Evolutionary conservation across 1,140 invertebrate genomes (phyloP), one percentile per base, ranked within the genome.

Genomic region (Proctacanthus coquilletti): DNA sequence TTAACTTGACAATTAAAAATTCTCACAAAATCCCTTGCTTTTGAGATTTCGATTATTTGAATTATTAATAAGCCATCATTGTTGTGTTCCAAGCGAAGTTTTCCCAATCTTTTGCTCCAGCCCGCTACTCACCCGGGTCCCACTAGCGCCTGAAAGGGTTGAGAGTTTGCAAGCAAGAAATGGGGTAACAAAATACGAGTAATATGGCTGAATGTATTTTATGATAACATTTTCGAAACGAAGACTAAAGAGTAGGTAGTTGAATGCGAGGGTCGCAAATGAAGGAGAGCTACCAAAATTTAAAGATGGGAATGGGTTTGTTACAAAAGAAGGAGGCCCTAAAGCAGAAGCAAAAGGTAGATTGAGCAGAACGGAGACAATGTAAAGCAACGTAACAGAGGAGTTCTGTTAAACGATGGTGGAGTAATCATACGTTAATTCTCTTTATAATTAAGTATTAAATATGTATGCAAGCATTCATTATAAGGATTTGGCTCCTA

Each of bases 391-490:
- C 23, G 13, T 27, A 27, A 27, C 13, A 27, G 23, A 27, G 13
- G 23, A 19, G 13, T 36, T 4, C 13, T 18, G 18, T 36, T 36
- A 5, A 15, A 6, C 18, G 33, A 34, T 11, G 4, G n/a, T 14
- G 18, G 13, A 14, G 33, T 33, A 33, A 9, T 6, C 19, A 36
- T 21, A 27, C 36, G 10, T 38, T 27, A 38, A 27, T 38, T 38
- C 36, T 10, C 36, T 38, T 38, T 21, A 39, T 39, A 39, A 39
- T 39, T 39, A 39, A 21, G 11, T 39, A 39, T 39, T 32, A 39
- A 39, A 31, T 39, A 39, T 39, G 25, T 21, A 39, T 39, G 21
- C 18, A 32, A 27, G 37, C 37, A 39, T 31, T 39, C 37, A 39
- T 39, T 23, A 39, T 39, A 39, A 39, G 32, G 37, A 33, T n/a